Conservation (phyloP, 2,113 vertebrate genomes). For the Lophotis ruficrista region DNA sequence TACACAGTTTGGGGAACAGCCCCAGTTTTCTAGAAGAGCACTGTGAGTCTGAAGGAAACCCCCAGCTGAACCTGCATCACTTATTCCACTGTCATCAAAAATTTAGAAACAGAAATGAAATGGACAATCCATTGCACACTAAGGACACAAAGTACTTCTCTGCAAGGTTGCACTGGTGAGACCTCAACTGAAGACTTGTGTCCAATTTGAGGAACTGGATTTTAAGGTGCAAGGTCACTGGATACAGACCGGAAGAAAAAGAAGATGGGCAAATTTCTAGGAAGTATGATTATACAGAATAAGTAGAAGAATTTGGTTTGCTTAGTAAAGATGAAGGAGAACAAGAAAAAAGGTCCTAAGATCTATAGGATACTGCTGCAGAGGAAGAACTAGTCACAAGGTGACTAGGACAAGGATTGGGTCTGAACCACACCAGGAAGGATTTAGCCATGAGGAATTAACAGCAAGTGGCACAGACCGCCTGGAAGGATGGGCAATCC, state of each 20-base stretch:
- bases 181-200: background rate
- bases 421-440: background rate
- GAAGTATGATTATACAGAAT: background rate
- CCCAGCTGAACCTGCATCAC: background rate
- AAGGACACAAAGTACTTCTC: background rate
- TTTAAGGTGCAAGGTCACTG: background rate
- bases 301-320: background rate
- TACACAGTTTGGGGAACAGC: background rate
- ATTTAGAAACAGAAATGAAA: background rate
- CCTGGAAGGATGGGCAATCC: background rate
- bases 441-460: background rate
- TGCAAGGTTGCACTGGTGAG: background rate
- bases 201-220: accelerated
- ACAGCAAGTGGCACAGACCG: background rate
- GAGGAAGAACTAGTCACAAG: background rate
- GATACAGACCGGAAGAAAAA: background rate
- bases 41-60: background rate
- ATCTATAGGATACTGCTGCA: background rate
- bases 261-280: background rate
- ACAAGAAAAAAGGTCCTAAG: background rate
- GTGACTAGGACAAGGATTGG: background rate
- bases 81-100: background rate
- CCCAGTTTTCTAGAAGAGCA: background rate
- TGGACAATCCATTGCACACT: background rate
- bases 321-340: background rate